These are phyloP conservation scores for Erpornis zantholeuca DNA, from an alignment of 2,113 vertebrate genomes.

Conservation along the genomic window DNA sequence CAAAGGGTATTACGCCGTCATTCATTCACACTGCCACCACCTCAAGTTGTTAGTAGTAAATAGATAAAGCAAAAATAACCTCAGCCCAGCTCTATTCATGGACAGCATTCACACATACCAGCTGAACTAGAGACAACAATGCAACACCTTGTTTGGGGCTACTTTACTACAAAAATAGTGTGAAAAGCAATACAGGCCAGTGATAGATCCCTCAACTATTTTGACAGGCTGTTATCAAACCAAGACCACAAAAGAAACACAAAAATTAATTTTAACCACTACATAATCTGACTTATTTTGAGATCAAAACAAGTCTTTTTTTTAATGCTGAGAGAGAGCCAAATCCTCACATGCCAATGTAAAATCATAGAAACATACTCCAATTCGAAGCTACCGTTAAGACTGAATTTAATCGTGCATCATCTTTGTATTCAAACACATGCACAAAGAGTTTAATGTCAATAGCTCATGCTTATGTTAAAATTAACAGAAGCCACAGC, in stretches of 20 bases:
- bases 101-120: not conserved
- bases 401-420: not conserved
- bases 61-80: not conserved
- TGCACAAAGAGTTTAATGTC: conserved; percentile 32
- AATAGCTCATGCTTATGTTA: conserved; percentile 64
- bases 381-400: not conserved
- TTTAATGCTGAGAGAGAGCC: not conserved
- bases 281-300: not conserved
- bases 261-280: not conserved
- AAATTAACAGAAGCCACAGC: conserved; percentile 31
- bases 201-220: not conserved
- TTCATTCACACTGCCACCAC: not conserved
- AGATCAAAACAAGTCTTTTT: not conserved
- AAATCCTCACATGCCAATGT: not conserved
- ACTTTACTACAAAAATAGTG: not conserved
- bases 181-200: not conserved
- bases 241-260: not conserved
- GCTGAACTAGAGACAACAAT: not conserved
- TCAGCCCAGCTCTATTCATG: not conserved
- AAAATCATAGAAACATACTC: not conserved
- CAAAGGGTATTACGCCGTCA: not conserved
- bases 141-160: not conserved
- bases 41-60: not conserved
- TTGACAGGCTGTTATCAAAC: not conserved
- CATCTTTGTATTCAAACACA: conserved; percentile 19